Evolutionary conservation across 2,797 vertebrate genomes (phyloP).

Genomic region (Salarias fasciatus): DNA sequence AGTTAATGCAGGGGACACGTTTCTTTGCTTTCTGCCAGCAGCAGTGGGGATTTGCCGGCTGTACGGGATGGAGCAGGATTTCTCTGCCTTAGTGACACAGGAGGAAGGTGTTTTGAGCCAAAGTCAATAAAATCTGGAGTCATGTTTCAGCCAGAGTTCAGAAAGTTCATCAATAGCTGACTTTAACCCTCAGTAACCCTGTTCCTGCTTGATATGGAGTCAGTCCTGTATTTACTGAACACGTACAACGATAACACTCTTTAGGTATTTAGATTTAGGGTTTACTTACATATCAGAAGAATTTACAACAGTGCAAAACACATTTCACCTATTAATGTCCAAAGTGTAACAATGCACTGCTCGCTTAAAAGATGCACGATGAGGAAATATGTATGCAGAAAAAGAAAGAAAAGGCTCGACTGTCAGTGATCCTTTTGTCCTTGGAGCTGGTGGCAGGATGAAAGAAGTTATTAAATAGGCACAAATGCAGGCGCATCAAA

Average conservation of each 20-base stretch:
- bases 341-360: constrained; percentile 5
- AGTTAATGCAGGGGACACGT: constrained; percentile 22
- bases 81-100: constrained; percentile 8
- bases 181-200: constrained; percentile 2
- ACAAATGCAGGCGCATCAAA: constrained; percentile 3
- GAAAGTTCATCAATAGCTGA: neutral
- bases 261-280: neutral
- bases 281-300: neutral
- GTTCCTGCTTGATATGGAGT: constrained; percentile 10
- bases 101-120: constrained; percentile 12
- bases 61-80: constrained; percentile 4
- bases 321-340: neutral
- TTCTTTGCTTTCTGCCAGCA: constrained; percentile 4
- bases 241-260: constrained; percentile 2
- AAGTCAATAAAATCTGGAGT: neutral
- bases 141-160: neutral
- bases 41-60: constrained; percentile 9
- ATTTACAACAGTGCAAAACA: neutral
- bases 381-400: neutral
- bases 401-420: constrained; percentile 25
- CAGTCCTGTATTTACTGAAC: constrained; percentile 4
- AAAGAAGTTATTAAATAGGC: constrained; percentile 12
- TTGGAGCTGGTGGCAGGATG: constrained; percentile 9
- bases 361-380: neutral
- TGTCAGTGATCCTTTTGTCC: constrained; percentile 22